A percentile compares a stretch with the other conserved stretches of the same genome.
Evolutionary conservation across 2,888 invertebrate genomes (phyloP).

Genomic region (Dicycla oo): DNA sequence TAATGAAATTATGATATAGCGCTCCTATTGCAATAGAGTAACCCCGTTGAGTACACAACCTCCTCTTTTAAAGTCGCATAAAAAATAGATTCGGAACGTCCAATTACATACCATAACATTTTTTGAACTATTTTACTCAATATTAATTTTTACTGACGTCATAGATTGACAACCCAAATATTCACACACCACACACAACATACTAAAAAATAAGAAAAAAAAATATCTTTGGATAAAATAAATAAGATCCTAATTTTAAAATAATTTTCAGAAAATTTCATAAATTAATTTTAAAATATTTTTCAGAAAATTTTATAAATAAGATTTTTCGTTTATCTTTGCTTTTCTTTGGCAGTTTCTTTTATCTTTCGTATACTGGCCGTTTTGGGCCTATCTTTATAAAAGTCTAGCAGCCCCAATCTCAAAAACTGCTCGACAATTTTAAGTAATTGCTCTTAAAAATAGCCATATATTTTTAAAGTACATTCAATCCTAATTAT

Average conservation of each 20-base stretch:
- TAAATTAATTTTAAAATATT: constrained; percentile 27
- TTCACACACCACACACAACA: constrained; percentile 24
- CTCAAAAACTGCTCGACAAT: constrained; percentile 50
- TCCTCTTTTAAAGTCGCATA: background rate
- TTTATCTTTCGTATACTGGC: constrained; percentile 71
- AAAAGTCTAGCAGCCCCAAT: constrained; percentile 51
- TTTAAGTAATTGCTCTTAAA: constrained; percentile 50
- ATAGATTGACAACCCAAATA: constrained; percentile 11
- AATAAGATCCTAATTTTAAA: constrained; percentile 52
- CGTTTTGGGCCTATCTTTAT: constrained; percentile 53
- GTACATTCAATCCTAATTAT: constrained; percentile 55
- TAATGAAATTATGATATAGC: background rate
- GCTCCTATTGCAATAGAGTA: background rate
- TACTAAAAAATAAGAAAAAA: constrained; percentile 32
- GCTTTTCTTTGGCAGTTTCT: constrained; percentile 78
- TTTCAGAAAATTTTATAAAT: constrained; percentile 50
- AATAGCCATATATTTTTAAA: constrained; percentile 58
- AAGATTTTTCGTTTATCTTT: constrained; percentile 67
- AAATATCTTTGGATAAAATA: constrained; percentile 61
- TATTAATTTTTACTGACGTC: background rate
- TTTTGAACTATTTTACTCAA: background rate
- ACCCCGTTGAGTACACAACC: background rate
- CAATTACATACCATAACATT: background rate
- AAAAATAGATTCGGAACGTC: background rate
- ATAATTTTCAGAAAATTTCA: constrained; percentile 18